Percentiles rank a stretch among this genome's conserved stretches.
Conservation (phyloP, 2,797 vertebrate genomes). For the Prunella strophiata region DNA sequence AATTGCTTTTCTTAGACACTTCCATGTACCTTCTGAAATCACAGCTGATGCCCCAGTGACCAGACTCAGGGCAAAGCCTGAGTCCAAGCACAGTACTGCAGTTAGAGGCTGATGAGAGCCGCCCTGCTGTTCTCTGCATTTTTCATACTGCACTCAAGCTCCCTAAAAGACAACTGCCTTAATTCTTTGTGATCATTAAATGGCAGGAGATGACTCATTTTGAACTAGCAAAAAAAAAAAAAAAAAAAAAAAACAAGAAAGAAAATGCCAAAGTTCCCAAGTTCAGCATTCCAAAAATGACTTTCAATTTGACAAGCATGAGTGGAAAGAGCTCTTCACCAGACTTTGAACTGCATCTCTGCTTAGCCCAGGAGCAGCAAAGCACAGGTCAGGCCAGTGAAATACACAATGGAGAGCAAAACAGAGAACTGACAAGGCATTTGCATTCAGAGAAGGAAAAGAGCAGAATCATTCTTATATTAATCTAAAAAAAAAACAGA, state of each 20-base stretch:
- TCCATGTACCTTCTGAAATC: neutral
- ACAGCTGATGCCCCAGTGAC: neutral
- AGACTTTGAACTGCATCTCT: conserved; percentile 4
- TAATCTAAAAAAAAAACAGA: neutral
- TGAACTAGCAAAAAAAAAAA: neutral
- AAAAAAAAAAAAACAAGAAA: neutral
- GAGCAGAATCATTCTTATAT: neutral
- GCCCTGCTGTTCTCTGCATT: neutral
- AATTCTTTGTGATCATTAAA: neutral
- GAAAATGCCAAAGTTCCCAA: conserved; percentile 51
- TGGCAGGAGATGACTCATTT: conserved; percentile 14
- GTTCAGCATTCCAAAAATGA: conserved; percentile 51
- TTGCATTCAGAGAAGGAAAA: conserved; percentile 1
- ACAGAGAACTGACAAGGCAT: neutral
- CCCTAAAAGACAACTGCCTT: neutral
- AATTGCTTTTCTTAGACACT: neutral
- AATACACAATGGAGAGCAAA: neutral
- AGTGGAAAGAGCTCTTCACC: conserved; percentile 19
- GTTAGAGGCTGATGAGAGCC: neutral
- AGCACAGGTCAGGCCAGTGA: neutral
- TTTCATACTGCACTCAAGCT: neutral
- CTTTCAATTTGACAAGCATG: conserved; percentile 35
- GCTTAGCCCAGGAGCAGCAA: conserved; percentile 8
- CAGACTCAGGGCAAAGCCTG: neutral
- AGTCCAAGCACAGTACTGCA: neutral